These are phyloP conservation scores for Malurus alboscapulatus DNA, from an alignment of 2,113 vertebrate species.

Conservation along the genomic window DNA sequence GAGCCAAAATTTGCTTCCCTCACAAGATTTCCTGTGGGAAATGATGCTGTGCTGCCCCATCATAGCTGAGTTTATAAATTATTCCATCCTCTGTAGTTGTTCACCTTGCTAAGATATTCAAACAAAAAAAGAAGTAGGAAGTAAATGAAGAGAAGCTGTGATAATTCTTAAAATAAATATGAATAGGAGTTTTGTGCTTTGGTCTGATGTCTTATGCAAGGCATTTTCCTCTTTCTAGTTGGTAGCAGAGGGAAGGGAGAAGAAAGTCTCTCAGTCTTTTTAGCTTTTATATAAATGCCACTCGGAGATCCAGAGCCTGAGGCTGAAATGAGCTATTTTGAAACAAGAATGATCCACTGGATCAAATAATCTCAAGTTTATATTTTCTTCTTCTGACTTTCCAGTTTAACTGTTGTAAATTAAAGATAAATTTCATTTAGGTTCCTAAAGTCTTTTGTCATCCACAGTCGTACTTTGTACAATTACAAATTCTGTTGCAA, in stretches of 20 bases:
- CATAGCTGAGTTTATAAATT: neutral
- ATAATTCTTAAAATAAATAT: neutral
- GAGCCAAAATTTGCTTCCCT: neutral
- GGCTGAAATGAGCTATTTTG: neutral
- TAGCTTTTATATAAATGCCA: neutral
- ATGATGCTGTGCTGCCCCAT: neutral
- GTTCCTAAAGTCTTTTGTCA: neutral
- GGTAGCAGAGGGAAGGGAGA: neutral
- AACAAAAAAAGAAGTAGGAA: neutral
- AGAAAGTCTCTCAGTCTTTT: neutral
- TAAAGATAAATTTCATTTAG: neutral
- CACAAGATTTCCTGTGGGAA: neutral
- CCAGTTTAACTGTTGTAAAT: neutral
- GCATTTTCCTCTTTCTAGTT: neutral
- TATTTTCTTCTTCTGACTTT: neutral
- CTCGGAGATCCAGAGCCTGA: neutral
- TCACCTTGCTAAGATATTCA: neutral
- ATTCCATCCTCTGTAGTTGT: accelerated
- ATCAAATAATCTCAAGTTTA: neutral
- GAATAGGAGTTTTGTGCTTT: neutral
- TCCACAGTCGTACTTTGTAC: neutral
- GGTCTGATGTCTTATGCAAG: neutral
- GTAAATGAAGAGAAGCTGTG: neutral
- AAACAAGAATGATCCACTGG: neutral
- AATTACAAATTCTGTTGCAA: neutral